Percentiles rank a stretch among this genome's conserved stretches.
Conservation (phyloP, 2,113 vertebrate genomes). For the Actenoides lindsayi region DNA sequence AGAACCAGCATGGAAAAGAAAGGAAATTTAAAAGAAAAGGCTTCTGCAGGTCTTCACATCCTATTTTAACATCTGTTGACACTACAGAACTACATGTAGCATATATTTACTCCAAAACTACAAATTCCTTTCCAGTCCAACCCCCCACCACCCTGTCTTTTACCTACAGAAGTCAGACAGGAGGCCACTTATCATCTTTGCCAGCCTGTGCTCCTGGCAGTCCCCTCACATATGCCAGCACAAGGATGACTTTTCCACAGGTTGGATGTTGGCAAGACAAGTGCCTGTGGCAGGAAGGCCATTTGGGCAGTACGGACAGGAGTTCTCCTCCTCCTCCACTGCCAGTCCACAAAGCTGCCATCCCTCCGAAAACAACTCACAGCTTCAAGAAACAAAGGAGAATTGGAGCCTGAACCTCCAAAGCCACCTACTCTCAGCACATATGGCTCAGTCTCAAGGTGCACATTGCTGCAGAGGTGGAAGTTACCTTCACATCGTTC, state of each 20-base stretch:
- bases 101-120: not conserved
- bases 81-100: not conserved
- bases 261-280: not conserved
- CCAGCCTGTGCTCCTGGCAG: not conserved
- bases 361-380: not conserved
- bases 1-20: not conserved
- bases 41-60: not conserved
- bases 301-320: not conserved
- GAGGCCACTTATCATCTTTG: not conserved
- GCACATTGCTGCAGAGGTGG: not conserved
- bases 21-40: not conserved
- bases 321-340: not conserved
- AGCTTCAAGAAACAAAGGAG: not conserved
- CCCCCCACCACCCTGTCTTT: rapidly evolving
- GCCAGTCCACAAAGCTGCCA: not conserved
- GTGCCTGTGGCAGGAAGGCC: not conserved
- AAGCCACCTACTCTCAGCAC: not conserved
- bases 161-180: not conserved
- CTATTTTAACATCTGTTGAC: not conserved
- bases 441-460: not conserved
- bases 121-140: not conserved
- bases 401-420: rapidly evolving
- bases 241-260: not conserved
- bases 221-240: not conserved
- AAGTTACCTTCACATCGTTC: not conserved